phyloP scores from a whole-genome alignment of 2,797 vertebrate species.

The Gallinago nigripennis region DNA sequence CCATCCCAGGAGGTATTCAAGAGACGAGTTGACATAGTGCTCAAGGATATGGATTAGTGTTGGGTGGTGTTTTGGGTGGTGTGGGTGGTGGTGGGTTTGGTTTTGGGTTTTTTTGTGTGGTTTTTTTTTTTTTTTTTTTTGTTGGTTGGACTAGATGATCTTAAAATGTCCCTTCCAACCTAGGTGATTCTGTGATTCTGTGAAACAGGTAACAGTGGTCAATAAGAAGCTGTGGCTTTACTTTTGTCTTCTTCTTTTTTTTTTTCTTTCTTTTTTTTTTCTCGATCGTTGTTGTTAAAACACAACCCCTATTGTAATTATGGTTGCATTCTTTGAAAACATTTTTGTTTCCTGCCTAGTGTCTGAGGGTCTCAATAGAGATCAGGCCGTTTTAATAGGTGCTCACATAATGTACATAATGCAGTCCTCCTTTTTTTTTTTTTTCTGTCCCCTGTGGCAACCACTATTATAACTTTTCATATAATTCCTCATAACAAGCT shows the following conservation, averaged over 20 bases:
- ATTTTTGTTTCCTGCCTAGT: not conserved
- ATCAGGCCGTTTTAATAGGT: not conserved
- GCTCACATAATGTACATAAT: fast-evolving
- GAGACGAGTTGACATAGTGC: no score
- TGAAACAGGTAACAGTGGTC: not conserved
- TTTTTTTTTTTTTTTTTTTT: no score
- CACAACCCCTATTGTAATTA: not conserved
- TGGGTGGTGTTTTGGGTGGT: no score
- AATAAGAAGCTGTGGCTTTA: no score
- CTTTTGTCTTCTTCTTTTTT: not conserved
- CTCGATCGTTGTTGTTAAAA: not conserved
- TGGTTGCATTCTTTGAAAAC: not conserved
- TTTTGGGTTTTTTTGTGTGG: no score
- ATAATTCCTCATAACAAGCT: not conserved
- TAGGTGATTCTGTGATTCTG: no score
- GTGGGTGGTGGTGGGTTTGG: no score
- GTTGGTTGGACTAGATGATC: no score
- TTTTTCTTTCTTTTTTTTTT: no score
- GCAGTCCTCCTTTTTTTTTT: not conserved
- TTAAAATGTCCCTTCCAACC: no score
- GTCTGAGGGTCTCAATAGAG: not conserved
- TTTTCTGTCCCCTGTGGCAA: not conserved
- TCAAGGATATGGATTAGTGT: no score
- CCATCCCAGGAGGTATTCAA: no score
- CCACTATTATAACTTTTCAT: not conserved